Evolutionary conservation across 2,113 vertebrate species (phyloP).

Genomic region (Neolamprologus cancellatus): DNA sequence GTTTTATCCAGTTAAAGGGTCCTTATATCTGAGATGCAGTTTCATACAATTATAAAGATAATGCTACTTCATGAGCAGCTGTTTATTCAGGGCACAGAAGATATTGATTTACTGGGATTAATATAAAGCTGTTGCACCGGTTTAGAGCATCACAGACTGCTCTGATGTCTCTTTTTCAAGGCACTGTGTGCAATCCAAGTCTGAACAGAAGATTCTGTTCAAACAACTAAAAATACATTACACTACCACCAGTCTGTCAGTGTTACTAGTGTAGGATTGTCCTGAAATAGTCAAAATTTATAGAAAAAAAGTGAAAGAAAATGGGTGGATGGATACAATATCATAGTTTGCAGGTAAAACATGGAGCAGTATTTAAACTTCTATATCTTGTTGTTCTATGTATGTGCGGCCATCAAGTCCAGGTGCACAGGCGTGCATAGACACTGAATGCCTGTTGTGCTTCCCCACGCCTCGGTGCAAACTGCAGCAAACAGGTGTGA

Average conservation of each 20-base stretch:
- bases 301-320: not conserved
- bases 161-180: not conserved
- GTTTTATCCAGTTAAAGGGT: not conserved
- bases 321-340: not conserved
- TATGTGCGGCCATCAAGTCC: constrained; percentile 27
- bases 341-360: not conserved
- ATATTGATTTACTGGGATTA: not conserved
- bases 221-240: not conserved
- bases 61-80: not conserved
- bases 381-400: constrained; percentile 15
- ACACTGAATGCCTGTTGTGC: constrained; percentile 66
- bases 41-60: not conserved
- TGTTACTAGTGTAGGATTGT: not conserved
- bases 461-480: constrained; percentile 65
- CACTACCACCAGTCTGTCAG: not conserved
- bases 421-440: constrained; percentile 60
- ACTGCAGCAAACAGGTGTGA: constrained; percentile 74
- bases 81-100: not conserved
- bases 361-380: not conserved
- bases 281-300: not conserved
- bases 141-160: not conserved
- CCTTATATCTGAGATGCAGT: not conserved
- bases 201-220: not conserved
- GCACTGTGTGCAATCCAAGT: not conserved
- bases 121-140: not conserved